Evolutionary conservation across 2,113 vertebrate species (phyloP), one percentile per base, ranked within the genome.

Genomic region (Gambusia affinis): DNA sequence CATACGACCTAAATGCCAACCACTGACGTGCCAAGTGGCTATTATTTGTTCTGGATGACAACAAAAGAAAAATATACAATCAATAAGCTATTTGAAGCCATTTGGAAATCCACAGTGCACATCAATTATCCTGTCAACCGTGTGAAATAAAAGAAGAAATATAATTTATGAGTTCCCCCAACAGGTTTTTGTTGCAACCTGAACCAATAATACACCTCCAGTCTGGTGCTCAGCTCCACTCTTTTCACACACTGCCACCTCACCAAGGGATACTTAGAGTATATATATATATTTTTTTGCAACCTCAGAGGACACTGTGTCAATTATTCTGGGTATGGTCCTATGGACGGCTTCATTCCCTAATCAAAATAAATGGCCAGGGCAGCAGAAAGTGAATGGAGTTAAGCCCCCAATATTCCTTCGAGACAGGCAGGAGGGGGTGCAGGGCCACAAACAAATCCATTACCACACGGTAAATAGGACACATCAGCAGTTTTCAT

Each of bases 291-390:
- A 33, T 42, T 42, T 57, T 90, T 81, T 81, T 75, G 74, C 86
- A 80, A 89, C 87, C 92, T 91, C 91, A 37, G 71, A 88, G 91
- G 90, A 92, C 91, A 87, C 81, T 19, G 78, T 93, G 90, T 93
- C 94, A 93, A 93, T 94, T 94, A 94, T 93, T 93, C 72, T 61
- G 29, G 76, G 82, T 85, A 84, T 64, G 80, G 85, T 85, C 83
- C 60, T 82, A 75, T 85, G 78, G 87, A 93, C 80, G 88, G 93
- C 91, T 94, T 94, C 90, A 93, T 94, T 93, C 88, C 82, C 86
- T 93, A 94, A 95, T 95, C 94, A 95, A 94, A 95, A 93, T 91
- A 95, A 94, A 94, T 93, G 88, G 87, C 93, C 88, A 89, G 90
- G 78, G 83, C 90, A 94, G 94, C 94, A 94, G 87, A 95, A 95